Base-by-base conservation (phyloP, 30 jellyfish, hydroid and myxozoan species). In the Rhopilema esculentum region DNA sequence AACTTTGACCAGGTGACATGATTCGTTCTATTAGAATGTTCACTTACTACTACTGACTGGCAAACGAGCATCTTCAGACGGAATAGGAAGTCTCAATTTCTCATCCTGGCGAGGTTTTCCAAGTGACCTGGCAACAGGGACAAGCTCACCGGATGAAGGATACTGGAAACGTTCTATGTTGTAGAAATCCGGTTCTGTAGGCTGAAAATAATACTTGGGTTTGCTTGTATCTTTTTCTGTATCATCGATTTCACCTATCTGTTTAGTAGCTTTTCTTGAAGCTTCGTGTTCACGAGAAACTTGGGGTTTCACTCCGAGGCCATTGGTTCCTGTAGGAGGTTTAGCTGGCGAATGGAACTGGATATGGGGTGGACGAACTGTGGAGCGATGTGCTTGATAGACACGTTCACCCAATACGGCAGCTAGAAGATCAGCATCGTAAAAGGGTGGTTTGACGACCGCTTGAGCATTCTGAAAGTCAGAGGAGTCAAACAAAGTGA, bases 31-130 rank as follows among this genome's bases (percentile, higher is more conserved):
- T 40, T 2, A 40, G 57, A 40, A 6, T 40, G 12, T 40, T 12
- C 57, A 40, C 57, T 40, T 12, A 40, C 57, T 40, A 12, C 12
- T 40, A 2, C 12, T 40, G 57, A 12, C 57, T 2, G 57, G 57
- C 57, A 40, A 6, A 12, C 12, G 57, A 12, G 21, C 50, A 4
- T 53, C 86, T 9, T 51, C 83, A 4, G 90, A 81, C 31, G 93
- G 93, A 69, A 89, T 66, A 21, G 97, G 86, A 8, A 89, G 76
- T 66, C 97, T 83, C 49, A 89, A 30, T 33, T 48, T 33, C 33
- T 70, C 52, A 66, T 89, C 93, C 62, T 82, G 97, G 65, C 93
- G 74, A 22, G 97, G 97, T 57, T 66, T 72, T 0, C 97, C 97
- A 18, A 89, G 73, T 4, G 97, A 48, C 25, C 33, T 51, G 20